These are phyloP conservation scores for Varanus salvator DNA, from an alignment of 2,113 vertebrate species.

Conservation along the genomic window DNA sequence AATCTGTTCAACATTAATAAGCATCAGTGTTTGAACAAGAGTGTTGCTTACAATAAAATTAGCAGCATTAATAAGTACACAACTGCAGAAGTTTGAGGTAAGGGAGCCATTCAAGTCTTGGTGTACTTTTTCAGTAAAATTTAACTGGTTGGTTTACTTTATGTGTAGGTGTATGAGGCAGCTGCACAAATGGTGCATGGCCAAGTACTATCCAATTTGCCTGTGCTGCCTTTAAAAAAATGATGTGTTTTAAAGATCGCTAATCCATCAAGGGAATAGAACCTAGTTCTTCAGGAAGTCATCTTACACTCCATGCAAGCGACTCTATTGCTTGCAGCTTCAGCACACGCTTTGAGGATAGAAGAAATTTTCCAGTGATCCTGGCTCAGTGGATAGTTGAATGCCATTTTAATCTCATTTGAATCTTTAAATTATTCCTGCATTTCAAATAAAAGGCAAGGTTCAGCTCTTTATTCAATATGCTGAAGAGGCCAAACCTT, in stretches of 20 bases:
- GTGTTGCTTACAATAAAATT: not conserved
- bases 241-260: not conserved
- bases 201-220: conserved; percentile 2
- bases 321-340: not conserved
- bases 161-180: not conserved
- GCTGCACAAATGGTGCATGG: not conserved
- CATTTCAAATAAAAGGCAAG: conserved; percentile 8
- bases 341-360: not conserved
- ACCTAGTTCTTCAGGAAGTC: not conserved
- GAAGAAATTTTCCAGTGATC: conserved; percentile 11
- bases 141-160: not conserved
- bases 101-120: not conserved
- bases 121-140: not conserved
- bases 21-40: not conserved
- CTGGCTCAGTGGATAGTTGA: conserved; percentile 8
- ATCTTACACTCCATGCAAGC: not conserved
- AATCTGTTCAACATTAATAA: not conserved
- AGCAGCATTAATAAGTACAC: not conserved
- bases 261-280: not conserved
- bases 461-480: conserved; percentile 9
- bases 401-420: conserved; percentile 1
- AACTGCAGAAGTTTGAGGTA: not conserved
- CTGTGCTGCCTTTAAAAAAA: not conserved
- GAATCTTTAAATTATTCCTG: not conserved
- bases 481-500: conserved; percentile 19